Evolutionary conservation across 2,888 invertebrate genomes (phyloP).

Genomic region (Hyppa rectilinea): DNA sequence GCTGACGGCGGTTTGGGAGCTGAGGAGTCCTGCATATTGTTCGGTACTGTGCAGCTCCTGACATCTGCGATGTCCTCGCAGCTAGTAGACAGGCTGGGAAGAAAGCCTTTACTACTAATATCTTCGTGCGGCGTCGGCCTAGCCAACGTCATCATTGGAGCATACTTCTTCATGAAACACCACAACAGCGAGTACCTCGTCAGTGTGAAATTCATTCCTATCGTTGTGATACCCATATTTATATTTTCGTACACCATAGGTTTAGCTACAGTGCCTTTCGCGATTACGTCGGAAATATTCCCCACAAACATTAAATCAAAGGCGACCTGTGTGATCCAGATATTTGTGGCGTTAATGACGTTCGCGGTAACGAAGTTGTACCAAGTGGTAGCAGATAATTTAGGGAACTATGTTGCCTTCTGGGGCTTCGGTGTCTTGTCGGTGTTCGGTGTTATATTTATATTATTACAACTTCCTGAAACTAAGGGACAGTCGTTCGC

Average conservation of each 20-base stretch:
- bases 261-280: conserved; percentile 92
- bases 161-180: conserved; percentile 90
- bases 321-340: conserved; percentile 92
- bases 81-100: conserved; percentile 91
- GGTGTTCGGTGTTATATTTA: conserved; percentile 88
- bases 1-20: conserved; percentile 87
- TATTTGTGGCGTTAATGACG: conserved; percentile 91
- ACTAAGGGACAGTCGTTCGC: conserved; percentile 92
- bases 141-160: conserved; percentile 88
- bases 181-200: conserved; percentile 84
- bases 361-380: conserved; percentile 91
- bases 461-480: conserved; percentile 89
- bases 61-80: conserved; percentile 91
- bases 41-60: conserved; percentile 89
- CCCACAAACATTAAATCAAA: conserved; percentile 92
- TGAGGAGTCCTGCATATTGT: conserved; percentile 88
- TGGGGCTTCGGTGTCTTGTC: conserved; percentile 90
- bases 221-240: conserved; percentile 91
- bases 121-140: conserved; percentile 90
- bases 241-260: conserved; percentile 92
- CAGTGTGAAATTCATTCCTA: conserved; percentile 89
- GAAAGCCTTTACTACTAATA: conserved; percentile 90
- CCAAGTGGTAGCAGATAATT: conserved; percentile 88
- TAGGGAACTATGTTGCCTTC: conserved; percentile 89
- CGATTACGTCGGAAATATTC: conserved; percentile 92